Conservation (phyloP, 2,797 vertebrate species). For the Halcyon smyrnensis region DNA sequence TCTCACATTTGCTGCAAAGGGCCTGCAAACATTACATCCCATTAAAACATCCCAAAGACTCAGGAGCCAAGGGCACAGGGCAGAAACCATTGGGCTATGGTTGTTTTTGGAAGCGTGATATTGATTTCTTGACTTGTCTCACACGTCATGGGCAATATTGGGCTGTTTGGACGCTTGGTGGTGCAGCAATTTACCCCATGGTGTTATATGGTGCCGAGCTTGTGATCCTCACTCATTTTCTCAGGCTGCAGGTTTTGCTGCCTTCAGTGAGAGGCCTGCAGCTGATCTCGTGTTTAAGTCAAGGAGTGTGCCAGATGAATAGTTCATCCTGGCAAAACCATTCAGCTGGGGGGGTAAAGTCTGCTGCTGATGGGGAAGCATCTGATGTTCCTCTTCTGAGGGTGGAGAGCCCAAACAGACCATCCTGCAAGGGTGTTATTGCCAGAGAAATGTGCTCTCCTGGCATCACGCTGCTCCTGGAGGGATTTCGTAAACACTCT, state of each 20-base stretch:
- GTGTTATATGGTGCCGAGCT: not conserved
- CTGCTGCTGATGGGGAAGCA: not conserved
- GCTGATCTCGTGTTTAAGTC: rapidly evolving
- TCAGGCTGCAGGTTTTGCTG: not conserved
- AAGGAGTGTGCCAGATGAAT: not conserved
- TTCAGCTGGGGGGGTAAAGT: not conserved
- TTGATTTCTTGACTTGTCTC: not conserved
- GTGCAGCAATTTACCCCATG: not conserved
- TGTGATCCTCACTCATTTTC: not conserved
- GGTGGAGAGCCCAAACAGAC: not conserved
- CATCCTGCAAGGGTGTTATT: not conserved
- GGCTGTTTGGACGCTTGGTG: not conserved
- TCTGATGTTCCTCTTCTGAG: rapidly evolving
- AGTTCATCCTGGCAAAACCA: not conserved
- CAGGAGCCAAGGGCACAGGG: not conserved
- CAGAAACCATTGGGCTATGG: not conserved
- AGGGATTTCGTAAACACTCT: not conserved
- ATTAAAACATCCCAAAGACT: not conserved
- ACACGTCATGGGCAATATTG: rapidly evolving
- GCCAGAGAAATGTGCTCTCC: not conserved
- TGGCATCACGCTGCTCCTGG: rapidly evolving
- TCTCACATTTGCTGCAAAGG: not conserved
- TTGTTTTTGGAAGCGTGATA: not conserved
- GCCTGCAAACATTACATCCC: not conserved
- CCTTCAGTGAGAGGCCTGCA: not conserved